Base-by-base conservation (phyloP, 1,140 invertebrate species). In the Cyclargus thomasi region DNA sequence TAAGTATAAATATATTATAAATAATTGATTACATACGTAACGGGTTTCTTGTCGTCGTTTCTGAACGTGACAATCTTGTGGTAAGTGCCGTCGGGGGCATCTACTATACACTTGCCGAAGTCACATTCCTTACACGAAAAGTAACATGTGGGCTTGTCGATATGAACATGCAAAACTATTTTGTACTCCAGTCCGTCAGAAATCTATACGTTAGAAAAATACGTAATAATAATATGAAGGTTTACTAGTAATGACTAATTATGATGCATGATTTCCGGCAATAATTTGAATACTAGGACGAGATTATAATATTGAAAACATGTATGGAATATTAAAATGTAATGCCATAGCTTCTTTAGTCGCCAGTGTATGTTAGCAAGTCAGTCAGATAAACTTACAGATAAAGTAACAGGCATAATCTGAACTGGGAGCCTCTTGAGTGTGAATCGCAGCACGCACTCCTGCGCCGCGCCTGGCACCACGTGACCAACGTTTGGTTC, bases 71-170 rank as follows among this genome's bases (percentile, higher is more conserved):
- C 75, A 65, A 78, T 84, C 67, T 86, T 88, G 65, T 80, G 87
- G 64, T 90, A 90, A 1, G 87, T 90, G 8, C 29, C 21, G 65
- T 88, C 82, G 6, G 87, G 85, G 17, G 87, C 82, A 67, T 90
- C 83, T 1, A 85, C 76, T n/a, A 90, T 81, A 74, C 85, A 90
- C 70, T 81, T 84, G 22, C 80, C 80, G 73, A 88, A 90, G 69
- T 90, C 76, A 67, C 68, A 82, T 7, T 85, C 74, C 76, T 77
- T 87, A 39, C 79, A 86, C 1, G 85, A 84, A 39, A 90, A 90
- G 29, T 79, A 71, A 69, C 87, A 90, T 18, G 68, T 29, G 1
- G 85, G 87, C 67, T 88, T 87, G 67, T 85, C 77, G 67, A 90
- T 87, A 68, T 88, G 80, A 2, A 85, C 81, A 20, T 87, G 76